Percentiles rank a stretch among this genome's conserved stretches.
Conservation (phyloP, 2,888 invertebrate genomes). For the Eupithecia vulgata region DNA sequence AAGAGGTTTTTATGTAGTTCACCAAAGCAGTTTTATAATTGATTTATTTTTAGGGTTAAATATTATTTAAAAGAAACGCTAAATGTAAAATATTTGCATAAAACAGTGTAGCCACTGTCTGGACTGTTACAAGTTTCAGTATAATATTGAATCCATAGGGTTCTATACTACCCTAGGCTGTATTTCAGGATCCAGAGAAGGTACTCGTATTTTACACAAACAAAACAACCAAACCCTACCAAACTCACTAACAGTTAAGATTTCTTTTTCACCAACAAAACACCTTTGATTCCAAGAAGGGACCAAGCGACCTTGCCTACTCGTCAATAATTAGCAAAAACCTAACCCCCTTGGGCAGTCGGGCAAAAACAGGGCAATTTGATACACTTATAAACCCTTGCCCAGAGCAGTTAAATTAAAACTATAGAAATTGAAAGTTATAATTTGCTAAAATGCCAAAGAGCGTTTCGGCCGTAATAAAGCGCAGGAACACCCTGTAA, state of each 20-base stretch:
- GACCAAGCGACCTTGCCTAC: slow-evolving; percentile 27
- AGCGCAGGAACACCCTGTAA: slow-evolving; percentile 27
- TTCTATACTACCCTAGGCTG: no score
- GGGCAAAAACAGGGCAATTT: slow-evolving; percentile 31
- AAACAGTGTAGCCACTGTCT: no score
- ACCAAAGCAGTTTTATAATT: no score
- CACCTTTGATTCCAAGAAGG: slow-evolving; percentile 34
- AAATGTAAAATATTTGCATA: no score
- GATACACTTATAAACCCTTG: slow-evolving; percentile 27
- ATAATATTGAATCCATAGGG: no score
- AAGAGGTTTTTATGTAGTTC: no score
- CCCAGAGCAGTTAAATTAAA: slow-evolving; percentile 28
- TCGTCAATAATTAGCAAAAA: slow-evolving; percentile 36
- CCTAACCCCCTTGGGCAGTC: not conserved
- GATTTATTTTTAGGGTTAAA: no score
- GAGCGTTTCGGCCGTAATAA: slow-evolving; percentile 22
- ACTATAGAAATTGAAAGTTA: slow-evolving; percentile 32
- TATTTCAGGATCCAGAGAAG: no score
- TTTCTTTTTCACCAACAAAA: slow-evolving; percentile 14
- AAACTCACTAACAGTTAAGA: not conserved
- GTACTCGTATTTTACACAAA: no score
- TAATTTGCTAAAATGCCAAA: slow-evolving; percentile 30
- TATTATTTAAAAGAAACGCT: no score
- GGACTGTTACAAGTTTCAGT: no score
- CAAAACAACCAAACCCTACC: not conserved